phyloP scores from a whole-genome alignment of 2,888 invertebrate genomes.

The Nomada fabriciana region DNA sequence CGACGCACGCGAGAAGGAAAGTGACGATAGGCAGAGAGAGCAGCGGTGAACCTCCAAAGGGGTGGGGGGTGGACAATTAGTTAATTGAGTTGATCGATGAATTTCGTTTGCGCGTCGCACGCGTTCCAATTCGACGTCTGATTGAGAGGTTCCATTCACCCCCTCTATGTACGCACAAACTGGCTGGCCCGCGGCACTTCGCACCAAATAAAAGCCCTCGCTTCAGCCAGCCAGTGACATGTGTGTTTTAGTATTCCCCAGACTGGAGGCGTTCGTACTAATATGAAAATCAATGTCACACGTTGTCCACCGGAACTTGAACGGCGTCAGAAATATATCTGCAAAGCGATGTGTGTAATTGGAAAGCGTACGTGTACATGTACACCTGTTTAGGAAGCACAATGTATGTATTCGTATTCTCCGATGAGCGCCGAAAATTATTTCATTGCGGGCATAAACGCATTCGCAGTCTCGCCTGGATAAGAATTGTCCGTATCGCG shows the following conservation, averaged over 20 bases:
- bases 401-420: no score
- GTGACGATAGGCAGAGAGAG: constrained; percentile 49
- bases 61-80: constrained; percentile 78
- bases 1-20: constrained; percentile 41
- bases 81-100: constrained; percentile 84
- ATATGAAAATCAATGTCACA: constrained; percentile 30
- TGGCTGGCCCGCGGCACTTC: constrained; percentile 69
- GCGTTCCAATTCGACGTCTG: constrained; percentile 81
- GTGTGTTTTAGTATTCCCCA: constrained; percentile 67
- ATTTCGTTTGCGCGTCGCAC: constrained; percentile 79
- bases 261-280: constrained; percentile 30
- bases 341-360: no score
- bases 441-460: constrained; percentile 34
- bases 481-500: constrained; percentile 31
- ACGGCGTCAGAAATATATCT: not conserved
- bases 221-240: not conserved
- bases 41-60: constrained; percentile 39
- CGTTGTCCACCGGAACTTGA: constrained; percentile 20
- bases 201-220: constrained; percentile 68
- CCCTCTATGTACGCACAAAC: constrained; percentile 69
- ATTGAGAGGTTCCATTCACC: constrained; percentile 80
- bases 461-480: constrained; percentile 9
- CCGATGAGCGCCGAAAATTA: not conserved
- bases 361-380: no score
- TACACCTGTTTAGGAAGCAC: no score